Base-by-base conservation (phyloP, 2,888 invertebrate genomes). In the Protophormia terraenovae region DNA sequence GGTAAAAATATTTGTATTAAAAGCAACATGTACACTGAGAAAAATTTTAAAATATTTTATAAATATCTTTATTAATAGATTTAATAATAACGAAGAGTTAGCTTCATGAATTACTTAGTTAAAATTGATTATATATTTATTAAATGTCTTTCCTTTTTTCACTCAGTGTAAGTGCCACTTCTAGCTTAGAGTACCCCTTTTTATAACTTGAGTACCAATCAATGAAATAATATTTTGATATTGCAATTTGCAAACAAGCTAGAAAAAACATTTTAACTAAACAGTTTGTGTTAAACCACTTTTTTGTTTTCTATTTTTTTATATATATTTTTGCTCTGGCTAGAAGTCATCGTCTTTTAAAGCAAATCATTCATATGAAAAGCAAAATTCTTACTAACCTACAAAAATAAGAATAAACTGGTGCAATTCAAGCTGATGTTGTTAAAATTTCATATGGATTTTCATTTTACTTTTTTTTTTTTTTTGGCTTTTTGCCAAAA, bases 401-500 rank as follows among this genome's bases (percentile, higher is more conserved):
- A 64, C 62, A 78, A 69, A 47, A 60, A 14, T 62, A 19, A 62
- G 62, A 41, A 29, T 41, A 7, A 53, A 53, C 19, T 38, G n/a
- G 8, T 60, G 50, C 41, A 55, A 41, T 79, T 53, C 29, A 53
- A 41, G 29, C 7, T 53, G 55, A 66, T 64, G 50, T 73, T 80
- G 72, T 45, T 71, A 78, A 79, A 41, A 72, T 32, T 72, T 72
- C 41, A 45, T 64, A 45, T 50, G 78, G n/a, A 47, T 78, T 69
- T 78, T 69, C 27, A 5, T 19, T 58, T 58, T 7, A 7, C 0
- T 58, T 67, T 71, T 69, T 50, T 22, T 53, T 6, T 3, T 35
- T 45, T 66, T 79, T 67, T 84, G 84, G 84, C 71, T 41, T 66
- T 66, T 77, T 60, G 84, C 84, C 84, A 84, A 81, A 84, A 84